Percentiles rank a stretch among this genome's conserved stretches.
These are phyloP conservation scores for Bembecia ichneumoniformis DNA, from an alignment of 2,888 invertebrate genomes.

Conservation along the genomic window DNA sequence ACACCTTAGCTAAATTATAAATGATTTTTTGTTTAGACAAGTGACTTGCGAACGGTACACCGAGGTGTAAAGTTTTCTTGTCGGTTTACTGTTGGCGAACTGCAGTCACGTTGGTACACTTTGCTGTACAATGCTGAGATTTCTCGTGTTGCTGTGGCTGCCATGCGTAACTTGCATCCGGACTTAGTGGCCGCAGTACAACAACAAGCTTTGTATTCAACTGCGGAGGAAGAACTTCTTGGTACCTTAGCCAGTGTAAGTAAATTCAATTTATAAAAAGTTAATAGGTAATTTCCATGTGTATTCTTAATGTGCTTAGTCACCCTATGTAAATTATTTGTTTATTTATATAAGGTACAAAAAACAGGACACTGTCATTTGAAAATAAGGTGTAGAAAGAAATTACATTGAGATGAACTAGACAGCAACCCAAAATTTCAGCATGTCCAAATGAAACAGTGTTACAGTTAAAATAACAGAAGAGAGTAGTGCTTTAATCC, in stretches of 20 bases:
- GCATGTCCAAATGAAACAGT: too few relatives aligned
- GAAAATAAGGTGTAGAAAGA: too few relatives aligned
- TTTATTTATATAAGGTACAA: too few relatives aligned
- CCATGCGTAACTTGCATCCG: conserved; percentile 94
- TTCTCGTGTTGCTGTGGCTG: conserved; percentile 90
- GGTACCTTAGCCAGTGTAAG: conserved; percentile 81
- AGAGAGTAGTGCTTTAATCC: too few relatives aligned
- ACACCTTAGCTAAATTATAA: too few relatives aligned
- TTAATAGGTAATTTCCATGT: neutral
- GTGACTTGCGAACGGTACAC: conserved; percentile 86
- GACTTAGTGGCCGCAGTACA: conserved; percentile 90
- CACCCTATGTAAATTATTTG: neutral
- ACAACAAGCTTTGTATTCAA: conserved; percentile 90
- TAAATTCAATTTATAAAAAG: neutral
- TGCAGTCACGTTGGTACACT: conserved; percentile 97
- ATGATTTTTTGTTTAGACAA: conserved; percentile 70
- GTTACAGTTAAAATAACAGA: too few relatives aligned
- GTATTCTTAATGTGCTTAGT: neutral
- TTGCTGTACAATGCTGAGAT: conserved; percentile 95
- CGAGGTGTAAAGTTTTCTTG: conserved; percentile 96
- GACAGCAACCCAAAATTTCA: too few relatives aligned
- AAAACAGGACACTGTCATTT: too few relatives aligned
- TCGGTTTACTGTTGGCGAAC: conserved; percentile 91
- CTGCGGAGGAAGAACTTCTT: conserved; percentile 89
- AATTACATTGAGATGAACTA: too few relatives aligned